These are phyloP conservation scores for Xiphydria camelus DNA, from an alignment of 2,888 invertebrate species.

Conservation along the genomic window DNA sequence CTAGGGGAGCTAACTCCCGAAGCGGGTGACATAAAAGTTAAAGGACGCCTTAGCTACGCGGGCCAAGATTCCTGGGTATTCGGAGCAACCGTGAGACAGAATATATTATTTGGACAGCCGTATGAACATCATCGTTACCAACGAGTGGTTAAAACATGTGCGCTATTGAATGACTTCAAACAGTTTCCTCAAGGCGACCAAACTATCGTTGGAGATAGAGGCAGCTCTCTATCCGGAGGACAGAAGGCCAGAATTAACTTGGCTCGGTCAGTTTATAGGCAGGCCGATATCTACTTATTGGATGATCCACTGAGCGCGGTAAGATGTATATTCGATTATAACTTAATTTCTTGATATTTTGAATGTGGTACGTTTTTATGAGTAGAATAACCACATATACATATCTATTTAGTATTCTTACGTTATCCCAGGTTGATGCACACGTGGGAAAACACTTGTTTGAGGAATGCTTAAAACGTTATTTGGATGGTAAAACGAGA, in stretches of 20 bases:
- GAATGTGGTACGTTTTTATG: neutral
- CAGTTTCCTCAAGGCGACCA: slow-evolving; percentile 70
- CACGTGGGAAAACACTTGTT: slow-evolving; percentile 77
- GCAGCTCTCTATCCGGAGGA: slow-evolving; percentile 73
- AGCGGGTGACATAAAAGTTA: slow-evolving; percentile 66
- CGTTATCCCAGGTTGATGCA: slow-evolving; percentile 63
- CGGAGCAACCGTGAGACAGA: slow-evolving; percentile 76
- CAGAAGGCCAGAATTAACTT: slow-evolving; percentile 74
- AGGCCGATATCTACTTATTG: slow-evolving; percentile 71
- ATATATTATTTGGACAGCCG: slow-evolving; percentile 80
- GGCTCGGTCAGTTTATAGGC: slow-evolving; percentile 63
- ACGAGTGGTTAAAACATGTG: slow-evolving; percentile 55
- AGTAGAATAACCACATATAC: neutral
- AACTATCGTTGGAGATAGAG: slow-evolving; percentile 73
- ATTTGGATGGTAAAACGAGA: slow-evolving; percentile 71
- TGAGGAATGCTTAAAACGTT: slow-evolving; percentile 70
- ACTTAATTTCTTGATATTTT: neutral
- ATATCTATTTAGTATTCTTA: slow-evolving; percentile 3
- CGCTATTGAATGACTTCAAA: slow-evolving; percentile 58
- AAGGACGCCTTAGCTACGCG: slow-evolving; percentile 73
- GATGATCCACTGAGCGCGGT: slow-evolving; percentile 78
- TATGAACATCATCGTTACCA: slow-evolving; percentile 65
- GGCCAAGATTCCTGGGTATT: slow-evolving; percentile 87
- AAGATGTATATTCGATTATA: slow-evolving; percentile 10
- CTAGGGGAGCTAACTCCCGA: slow-evolving; percentile 71